A percentile compares a stretch with the other conserved stretches of the same genome.
Conservation (phyloP, 2,113 vertebrate species). For the Mustelus asterias region DNA sequence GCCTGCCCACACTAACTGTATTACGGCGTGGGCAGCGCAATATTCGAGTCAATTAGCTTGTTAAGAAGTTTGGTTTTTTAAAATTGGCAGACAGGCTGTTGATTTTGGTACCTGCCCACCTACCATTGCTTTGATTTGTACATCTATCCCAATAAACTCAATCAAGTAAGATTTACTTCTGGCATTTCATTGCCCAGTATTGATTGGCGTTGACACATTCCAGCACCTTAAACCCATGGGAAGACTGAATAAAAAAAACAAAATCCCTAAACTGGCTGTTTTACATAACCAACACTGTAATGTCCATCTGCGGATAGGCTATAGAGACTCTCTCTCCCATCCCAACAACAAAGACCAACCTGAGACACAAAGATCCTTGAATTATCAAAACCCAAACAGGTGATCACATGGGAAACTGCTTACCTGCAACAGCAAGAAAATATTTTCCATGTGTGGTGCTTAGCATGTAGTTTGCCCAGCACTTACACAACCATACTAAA, state of each 20-base stretch:
- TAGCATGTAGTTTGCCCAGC: neutral
- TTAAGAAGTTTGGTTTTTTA: too few species aligned
- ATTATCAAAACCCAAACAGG: neutral
- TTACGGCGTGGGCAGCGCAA: too few species aligned
- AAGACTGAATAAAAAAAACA: neutral
- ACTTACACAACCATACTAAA: neutral
- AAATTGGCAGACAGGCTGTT: too few species aligned
- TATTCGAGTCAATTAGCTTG: too few species aligned
- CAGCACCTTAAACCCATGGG: neutral
- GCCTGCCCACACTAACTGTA: too few species aligned
- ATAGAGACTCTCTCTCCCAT: neutral
- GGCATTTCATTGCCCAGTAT: neutral
- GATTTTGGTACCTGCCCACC: too few species aligned
- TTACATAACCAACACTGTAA: neutral
- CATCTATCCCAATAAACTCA: neutral
- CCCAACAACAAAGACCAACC: neutral
- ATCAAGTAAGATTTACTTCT: neutral
- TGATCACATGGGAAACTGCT: neutral
- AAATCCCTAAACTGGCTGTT: neutral
- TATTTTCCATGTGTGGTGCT: neutral
- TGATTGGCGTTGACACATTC: neutral
- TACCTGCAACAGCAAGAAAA: neutral
- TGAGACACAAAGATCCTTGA: neutral
- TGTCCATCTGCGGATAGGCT: neutral
- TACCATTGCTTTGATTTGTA: neutral